Base-by-base conservation (phyloP, 2,888 invertebrate species). In the Diaphora mendica region DNA sequence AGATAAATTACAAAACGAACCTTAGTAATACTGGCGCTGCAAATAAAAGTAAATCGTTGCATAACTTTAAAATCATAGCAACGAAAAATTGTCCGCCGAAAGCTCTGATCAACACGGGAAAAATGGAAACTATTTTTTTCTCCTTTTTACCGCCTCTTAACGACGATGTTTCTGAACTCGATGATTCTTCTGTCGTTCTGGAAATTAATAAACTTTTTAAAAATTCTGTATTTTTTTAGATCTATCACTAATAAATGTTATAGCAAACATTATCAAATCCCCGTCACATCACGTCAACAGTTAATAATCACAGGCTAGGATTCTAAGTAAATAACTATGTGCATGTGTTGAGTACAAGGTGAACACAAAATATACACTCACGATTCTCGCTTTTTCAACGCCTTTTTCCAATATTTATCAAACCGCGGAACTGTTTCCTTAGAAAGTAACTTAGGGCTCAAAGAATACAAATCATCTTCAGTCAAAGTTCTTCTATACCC, bases 11-110 rank as follows among this genome's bases (percentile, higher is more conserved):
- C 26, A 23, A 7, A n/a, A 87, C 91, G 97, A 95, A 98, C 98
- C 97, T 97, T 76, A 99, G 96, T 85, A 99, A 96, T 92, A 98
- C 97, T 0, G 99, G 99, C 84, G 98, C 98, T 62, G 98, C 96
- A 92, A 99, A 99, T 80, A 98, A 98, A 72, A 99, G 92, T 26
- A 97, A 79, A 92, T 99, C 99, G 87, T 98, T 98, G 59, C 97
- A 86, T 0, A 99, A 91, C 92, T 99, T 99, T 79, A 99, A 95
- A 71, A 97, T 90, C 0, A 98, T 96, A 20, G 99, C 99, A 85
- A 98, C 97, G 1, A 99, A 78, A 89, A 99, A 98, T 72, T 98
- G 97, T 1, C 97, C 97, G 65, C 99, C 98, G 91, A 99, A 99
- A 11, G 99, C 98, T 89, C 97, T 97, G 82, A 98, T 96, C 67